Percentiles rank a stretch among this genome's conserved stretches.
Evolutionary conservation across 2,113 vertebrate genomes (phyloP).

Genomic region (Promerops cafer): DNA sequence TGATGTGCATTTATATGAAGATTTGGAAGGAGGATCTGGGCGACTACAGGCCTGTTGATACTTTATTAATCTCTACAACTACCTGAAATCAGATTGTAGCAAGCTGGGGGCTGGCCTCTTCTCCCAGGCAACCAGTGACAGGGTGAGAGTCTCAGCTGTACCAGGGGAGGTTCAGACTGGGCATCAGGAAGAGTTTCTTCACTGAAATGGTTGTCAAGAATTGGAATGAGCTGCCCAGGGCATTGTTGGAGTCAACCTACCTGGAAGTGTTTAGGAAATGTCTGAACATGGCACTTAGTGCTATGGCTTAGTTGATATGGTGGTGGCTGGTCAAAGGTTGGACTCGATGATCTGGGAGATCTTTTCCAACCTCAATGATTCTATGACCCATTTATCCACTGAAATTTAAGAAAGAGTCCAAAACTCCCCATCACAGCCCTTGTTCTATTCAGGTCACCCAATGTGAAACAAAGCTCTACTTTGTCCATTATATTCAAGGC

Average conservation of each 20-base stretch:
- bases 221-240: neutral
- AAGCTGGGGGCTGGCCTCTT: neutral
- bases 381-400: neutral
- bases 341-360: accelerated
- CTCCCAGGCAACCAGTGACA: neutral
- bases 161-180: neutral
- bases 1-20: neutral
- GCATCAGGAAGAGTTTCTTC: neutral
- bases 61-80: neutral
- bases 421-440: neutral
- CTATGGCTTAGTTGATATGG: neutral
- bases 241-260: neutral
- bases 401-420: neutral
- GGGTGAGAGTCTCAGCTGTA: neutral
- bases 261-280: neutral
- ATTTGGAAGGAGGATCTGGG: neutral
- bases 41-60: neutral
- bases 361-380: neutral
- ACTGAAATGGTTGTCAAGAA: neutral
- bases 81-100: neutral
- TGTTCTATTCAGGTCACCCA: neutral
- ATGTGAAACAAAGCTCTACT: neutral
- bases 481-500: neutral
- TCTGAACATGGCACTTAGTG: neutral
- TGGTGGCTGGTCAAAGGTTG: neutral